Base-by-base conservation (phyloP, 2,113 vertebrate species). In the Perca schrenkii region DNA sequence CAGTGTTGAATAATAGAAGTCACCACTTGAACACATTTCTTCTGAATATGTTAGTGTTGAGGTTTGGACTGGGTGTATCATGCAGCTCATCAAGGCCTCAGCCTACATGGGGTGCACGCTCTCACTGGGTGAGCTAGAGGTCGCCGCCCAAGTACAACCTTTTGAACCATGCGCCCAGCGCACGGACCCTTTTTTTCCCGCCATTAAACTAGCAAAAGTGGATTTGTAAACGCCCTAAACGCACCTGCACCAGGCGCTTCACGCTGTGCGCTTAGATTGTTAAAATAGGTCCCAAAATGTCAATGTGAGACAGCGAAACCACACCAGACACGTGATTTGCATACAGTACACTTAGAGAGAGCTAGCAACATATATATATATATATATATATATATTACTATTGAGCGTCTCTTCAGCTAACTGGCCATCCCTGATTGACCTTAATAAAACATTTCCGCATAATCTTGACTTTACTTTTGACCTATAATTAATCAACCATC, bases 401-500 rank as follows among this genome's bases (percentile, higher is more conserved):
- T 2, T 43, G 8, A 11, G 40, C 40, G 3, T 43, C 5, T 36
- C 31, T 19, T 36, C 52, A 10, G 8, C 8, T 19, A 71, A 63
- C 75, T 70, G 3, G 14, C 28, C 19, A 49, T 71, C 56, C 56
- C 46, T 31, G 62, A 89, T 60, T 52, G 11, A 86, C 80, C 61
- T 36, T 49, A 83, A 79, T 87, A 19, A 79, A 89, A 64, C 53
- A 69, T 82, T 76, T 86, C 52, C 46, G 72, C 54, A 36, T 76
- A 15, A 79, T 88, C 82, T 86, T 86, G 74, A 91, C 84, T 83
- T 89, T 87, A 79, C 11, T 54, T 87, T 83, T 82, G 79, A 88
- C 83, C 84, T 75, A 63, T 67, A 80, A 90, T 90, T 85, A 86
- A 91, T 92, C 85, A 88, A 69, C 73, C 47, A 40, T 82, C 65